These are phyloP conservation scores for Hypothenemus hampei DNA, from an alignment of 1,140 invertebrate genomes.

Conservation along the genomic window DNA sequence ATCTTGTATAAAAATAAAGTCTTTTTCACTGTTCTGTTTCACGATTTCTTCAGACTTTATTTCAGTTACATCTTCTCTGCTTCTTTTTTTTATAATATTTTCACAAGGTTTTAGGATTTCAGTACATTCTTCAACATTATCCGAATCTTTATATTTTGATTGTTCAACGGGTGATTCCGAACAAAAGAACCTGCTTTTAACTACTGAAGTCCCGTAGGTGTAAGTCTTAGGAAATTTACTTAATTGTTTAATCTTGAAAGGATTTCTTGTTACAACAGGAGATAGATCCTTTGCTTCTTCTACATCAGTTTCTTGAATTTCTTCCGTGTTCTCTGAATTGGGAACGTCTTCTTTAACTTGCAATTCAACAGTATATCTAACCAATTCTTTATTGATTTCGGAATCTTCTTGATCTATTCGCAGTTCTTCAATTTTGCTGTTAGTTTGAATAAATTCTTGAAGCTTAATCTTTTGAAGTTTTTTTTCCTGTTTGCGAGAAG, in stretches of 20 bases:
- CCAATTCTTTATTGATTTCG: constrained; percentile 16
- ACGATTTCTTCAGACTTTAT: not conserved
- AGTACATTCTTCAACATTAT: too few relatives aligned
- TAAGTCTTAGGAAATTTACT: constrained; percentile 35
- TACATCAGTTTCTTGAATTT: constrained; percentile 8
- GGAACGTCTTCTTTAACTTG: too few relatives aligned
- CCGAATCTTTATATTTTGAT: not conserved
- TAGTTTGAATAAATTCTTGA: constrained; percentile 5
- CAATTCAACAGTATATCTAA: constrained; percentile 7
- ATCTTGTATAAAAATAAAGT: not conserved
- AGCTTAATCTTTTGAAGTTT: constrained; percentile 3
- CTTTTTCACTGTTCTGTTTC: not conserved
- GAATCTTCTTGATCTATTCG: constrained; percentile 19
- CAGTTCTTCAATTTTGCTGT: constrained; percentile 2
- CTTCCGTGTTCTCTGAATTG: not conserved
- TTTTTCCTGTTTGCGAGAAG: constrained; percentile 15
- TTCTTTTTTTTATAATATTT: not conserved
- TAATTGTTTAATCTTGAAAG: constrained; percentile 32
- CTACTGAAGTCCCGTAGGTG: constrained; percentile 21
- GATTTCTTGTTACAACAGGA: constrained; percentile 28
- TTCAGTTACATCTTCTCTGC: not conserved
- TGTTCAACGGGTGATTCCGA: not conserved
- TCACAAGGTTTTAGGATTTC: too few relatives aligned
- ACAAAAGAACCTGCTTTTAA: constrained; percentile 32
- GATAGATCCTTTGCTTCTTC: constrained; percentile 17